These are phyloP conservation scores for Pseudomyrmex sp. DNA, from an alignment of 1,140 invertebrate genomes.

Conservation along the genomic window DNA sequence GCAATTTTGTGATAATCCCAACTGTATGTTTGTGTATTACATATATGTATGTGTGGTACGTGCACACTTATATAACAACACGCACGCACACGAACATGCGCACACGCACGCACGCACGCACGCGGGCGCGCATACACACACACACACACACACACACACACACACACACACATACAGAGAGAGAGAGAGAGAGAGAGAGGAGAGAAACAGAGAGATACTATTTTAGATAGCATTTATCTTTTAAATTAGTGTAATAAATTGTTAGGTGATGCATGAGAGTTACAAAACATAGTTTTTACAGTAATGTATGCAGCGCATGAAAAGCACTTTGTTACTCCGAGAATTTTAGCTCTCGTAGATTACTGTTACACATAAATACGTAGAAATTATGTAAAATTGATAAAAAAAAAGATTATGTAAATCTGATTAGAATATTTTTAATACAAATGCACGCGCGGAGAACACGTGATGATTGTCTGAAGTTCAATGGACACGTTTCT, in stretches of 20 bases:
- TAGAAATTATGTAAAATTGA: not conserved
- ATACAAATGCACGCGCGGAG: no score
- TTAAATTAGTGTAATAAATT: slow-evolving; percentile 26
- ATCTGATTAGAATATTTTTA: no score
- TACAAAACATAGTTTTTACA: slow-evolving; percentile 2
- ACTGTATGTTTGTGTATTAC: no score
- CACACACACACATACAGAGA: no score
- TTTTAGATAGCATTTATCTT: slow-evolving; percentile 49
- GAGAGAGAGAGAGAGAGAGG: not conserved
- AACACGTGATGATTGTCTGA: not conserved
- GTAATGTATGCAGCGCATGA: not conserved
- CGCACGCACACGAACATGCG: no score
- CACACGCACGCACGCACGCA: no score
- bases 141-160: no score
- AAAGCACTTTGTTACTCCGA: not conserved
- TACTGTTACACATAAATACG: not conserved
- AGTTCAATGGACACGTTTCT: not conserved
- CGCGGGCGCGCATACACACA: no score
- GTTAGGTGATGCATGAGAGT: not conserved
- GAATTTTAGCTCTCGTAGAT: not conserved
- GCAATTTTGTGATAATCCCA: no score
- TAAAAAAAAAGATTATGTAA: no score
- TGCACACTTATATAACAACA: no score
- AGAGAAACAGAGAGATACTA: slow-evolving; percentile 4
- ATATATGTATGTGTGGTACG: no score